These are phyloP conservation scores for Menidia beryllina DNA, from an alignment of 2,113 vertebrate species.

Conservation along the genomic window DNA sequence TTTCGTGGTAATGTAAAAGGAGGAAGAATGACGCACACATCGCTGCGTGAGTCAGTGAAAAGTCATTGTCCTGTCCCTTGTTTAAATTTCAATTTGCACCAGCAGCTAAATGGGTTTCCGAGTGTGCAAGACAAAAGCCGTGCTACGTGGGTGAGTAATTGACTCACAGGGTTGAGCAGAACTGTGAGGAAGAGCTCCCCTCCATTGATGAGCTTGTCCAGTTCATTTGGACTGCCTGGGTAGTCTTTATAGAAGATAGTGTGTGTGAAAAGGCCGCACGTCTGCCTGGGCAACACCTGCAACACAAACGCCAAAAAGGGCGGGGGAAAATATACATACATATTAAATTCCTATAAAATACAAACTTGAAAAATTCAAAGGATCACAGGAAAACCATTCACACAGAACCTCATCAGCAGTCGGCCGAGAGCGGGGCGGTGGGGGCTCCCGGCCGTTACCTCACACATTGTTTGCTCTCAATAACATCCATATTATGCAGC, in stretches of 20 bases:
- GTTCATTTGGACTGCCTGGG: constrained; percentile 92
- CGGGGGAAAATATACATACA: constrained; percentile 7
- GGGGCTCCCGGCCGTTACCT: constrained; percentile 61
- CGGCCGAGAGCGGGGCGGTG: constrained; percentile 51
- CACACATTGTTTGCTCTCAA: constrained; percentile 75
- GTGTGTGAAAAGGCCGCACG: constrained; percentile 97
- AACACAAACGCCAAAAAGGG: constrained; percentile 39
- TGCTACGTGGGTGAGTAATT: constrained; percentile 6
- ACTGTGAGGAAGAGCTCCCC: constrained; percentile 97
- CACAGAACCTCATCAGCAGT: constrained; percentile 43
- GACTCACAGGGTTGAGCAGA: constrained; percentile 94
- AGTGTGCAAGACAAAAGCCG: constrained; percentile 37
- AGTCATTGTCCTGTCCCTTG: constrained; percentile 32
- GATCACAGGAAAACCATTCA: constrained; percentile 23
- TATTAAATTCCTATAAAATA: constrained; percentile 1
- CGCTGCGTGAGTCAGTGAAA: constrained; percentile 32
- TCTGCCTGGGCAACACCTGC: constrained; percentile 96
- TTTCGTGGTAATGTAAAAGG: constrained; percentile 17
- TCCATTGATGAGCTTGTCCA: constrained; percentile 97
- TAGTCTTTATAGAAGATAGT: constrained; percentile 99
- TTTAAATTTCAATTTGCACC: constrained; percentile 51
- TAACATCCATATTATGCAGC: constrained; percentile 81
- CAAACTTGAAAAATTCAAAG: neutral
- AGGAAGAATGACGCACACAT: neutral
- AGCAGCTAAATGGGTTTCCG: constrained; percentile 29